Evolutionary conservation across 23 tunicate genomes (phyloP).

Genomic region (Aplidium turbinatum): DNA sequence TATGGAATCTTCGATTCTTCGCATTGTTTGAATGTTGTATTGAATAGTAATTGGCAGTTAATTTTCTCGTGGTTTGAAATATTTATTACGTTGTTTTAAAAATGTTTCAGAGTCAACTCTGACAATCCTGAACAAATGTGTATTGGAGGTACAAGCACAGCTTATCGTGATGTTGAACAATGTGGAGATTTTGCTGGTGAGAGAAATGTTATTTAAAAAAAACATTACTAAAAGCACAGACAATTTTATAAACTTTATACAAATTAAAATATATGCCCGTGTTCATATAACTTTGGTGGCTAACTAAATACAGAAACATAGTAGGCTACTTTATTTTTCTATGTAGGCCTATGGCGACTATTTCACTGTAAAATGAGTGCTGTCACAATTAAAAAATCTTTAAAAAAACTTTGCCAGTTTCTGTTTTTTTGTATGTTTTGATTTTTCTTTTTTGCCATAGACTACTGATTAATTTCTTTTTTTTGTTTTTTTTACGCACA

Average conservation of each 20-base stretch:
- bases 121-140: constrained; percentile 51
- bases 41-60: too few relatives aligned
- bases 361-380: too few relatives aligned
- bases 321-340: neutral
- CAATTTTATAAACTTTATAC: neutral
- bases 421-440: neutral
- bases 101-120: constrained; percentile 18
- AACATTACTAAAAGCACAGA: neutral
- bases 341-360: too few relatives aligned
- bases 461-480: too few relatives aligned
- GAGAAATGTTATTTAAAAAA: neutral
- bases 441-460: too few relatives aligned
- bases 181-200: constrained; percentile 57
- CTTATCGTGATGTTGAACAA: neutral
- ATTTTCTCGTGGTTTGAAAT: too few relatives aligned
- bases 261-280: neutral
- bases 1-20: too few relatives aligned
- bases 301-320: neutral
- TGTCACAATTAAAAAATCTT: neutral
- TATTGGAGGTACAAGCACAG: constrained; percentile 45
- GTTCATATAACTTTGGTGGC: neutral
- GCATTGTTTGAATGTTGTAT: too few relatives aligned
- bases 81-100: too few relatives aligned
- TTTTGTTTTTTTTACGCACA: too few relatives aligned
- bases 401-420: neutral